Evolutionary conservation across 2,888 invertebrate species (phyloP).

Genomic region (Diadegma fenestrale): DNA sequence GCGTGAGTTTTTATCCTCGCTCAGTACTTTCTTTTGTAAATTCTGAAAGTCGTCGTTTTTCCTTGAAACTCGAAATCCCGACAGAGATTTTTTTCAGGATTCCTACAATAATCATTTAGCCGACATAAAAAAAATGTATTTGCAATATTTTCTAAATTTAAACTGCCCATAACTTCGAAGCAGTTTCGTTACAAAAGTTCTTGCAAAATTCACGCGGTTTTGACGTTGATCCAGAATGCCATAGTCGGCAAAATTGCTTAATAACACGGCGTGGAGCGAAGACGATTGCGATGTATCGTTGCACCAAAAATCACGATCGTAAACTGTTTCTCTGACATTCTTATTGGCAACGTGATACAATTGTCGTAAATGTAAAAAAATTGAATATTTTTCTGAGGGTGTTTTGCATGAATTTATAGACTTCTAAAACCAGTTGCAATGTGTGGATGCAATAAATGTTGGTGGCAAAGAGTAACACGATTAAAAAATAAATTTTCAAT

Average conservation of each 20-base stretch:
- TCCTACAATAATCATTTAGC: not conserved
- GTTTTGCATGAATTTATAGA: slow-evolving; percentile 25
- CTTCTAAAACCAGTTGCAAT: slow-evolving; percentile 32
- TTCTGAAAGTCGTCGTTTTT: slow-evolving; percentile 13
- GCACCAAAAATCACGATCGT: not conserved
- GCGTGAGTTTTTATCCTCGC: not conserved
- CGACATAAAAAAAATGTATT: not conserved
- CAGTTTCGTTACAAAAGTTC: not conserved
- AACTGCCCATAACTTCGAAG: not conserved
- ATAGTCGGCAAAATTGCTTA: not conserved
- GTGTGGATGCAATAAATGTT: slow-evolving; percentile 41
- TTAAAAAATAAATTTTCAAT: slow-evolving; percentile 22
- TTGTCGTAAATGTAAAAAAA: not conserved
- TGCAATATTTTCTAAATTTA: not conserved
- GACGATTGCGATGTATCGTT: not conserved
- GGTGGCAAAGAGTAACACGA: slow-evolving; percentile 44
- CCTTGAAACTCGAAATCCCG: not conserved
- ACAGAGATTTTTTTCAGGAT: not conserved
- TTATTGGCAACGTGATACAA: slow-evolving; percentile 13
- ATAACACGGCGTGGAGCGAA: not conserved
- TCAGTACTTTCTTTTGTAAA: slow-evolving; percentile 20
- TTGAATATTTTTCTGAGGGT: slow-evolving; percentile 8
- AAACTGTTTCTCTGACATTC: slow-evolving; percentile 16
- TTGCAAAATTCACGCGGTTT: not conserved
- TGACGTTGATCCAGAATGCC: not conserved